Conservation (phyloP, 2,797 vertebrate species). For the Enteromius paludinosus region DNA sequence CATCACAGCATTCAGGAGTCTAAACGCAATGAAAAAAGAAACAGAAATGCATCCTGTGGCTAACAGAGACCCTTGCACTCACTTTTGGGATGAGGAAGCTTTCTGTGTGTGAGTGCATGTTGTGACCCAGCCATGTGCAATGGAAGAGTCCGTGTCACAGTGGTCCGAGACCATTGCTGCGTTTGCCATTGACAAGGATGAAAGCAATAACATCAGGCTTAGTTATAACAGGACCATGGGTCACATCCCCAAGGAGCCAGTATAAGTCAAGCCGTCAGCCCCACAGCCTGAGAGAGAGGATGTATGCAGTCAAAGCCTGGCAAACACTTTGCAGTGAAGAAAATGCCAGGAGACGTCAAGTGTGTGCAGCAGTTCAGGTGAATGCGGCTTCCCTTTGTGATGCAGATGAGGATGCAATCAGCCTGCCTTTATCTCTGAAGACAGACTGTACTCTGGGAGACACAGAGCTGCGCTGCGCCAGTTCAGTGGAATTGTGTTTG, state of each 20-base stretch:
- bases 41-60: constrained; percentile 26
- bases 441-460: constrained; percentile 73
- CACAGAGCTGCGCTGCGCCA: constrained; percentile 73
- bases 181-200: constrained; percentile 42
- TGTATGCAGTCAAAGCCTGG: constrained; percentile 66
- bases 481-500: constrained; percentile 75
- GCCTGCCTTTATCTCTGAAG: constrained; percentile 74
- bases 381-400: constrained; percentile 77
- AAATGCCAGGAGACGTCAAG: constrained; percentile 71
- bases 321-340: constrained; percentile 66
- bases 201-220: constrained; percentile 42
- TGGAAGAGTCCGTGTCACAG: constrained; percentile 7
- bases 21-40: background rate
- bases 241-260: constrained; percentile 34
- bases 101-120: constrained; percentile 23
- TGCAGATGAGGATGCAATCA: constrained; percentile 82
- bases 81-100: constrained; percentile 26
- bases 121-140: constrained; percentile 22
- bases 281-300: constrained; percentile 23
- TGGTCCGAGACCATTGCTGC: constrained; percentile 25
- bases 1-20: background rate
- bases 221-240: constrained; percentile 51
- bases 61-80: constrained; percentile 24
- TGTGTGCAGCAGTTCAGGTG: constrained; percentile 72
- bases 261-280: constrained; percentile 35